A percentile compares a stretch with the other conserved stretches of the same genome.
phyloP scores from a whole-genome alignment of 2,113 vertebrate genomes.

The Coptodon bakossiorum region DNA sequence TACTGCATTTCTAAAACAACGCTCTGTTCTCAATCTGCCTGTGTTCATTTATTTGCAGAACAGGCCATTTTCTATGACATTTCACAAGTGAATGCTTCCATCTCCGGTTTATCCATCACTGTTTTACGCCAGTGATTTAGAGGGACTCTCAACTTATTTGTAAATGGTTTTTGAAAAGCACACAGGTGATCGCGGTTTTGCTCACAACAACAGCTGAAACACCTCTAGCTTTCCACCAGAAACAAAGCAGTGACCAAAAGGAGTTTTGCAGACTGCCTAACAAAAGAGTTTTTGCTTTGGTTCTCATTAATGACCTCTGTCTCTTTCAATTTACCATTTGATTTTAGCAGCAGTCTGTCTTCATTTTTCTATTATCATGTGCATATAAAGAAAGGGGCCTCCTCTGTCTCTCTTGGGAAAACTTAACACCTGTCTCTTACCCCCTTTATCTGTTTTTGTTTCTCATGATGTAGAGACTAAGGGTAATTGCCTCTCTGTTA shows the following conservation, averaged over 20 bases:
- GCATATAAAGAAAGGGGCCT: background rate
- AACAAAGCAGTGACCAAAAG: background rate
- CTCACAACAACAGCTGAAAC: background rate
- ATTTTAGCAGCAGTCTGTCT: background rate
- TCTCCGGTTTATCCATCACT: background rate
- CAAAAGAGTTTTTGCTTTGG: background rate
- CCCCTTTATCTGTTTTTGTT: background rate
- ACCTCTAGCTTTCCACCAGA: background rate
- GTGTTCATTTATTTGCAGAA: conserved; percentile 40
- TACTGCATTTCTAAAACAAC: background rate
- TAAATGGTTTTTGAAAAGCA: background rate
- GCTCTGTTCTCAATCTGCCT: background rate
- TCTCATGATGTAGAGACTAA: background rate
- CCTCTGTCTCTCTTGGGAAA: background rate
- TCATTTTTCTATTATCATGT: background rate
- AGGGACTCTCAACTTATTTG: background rate
- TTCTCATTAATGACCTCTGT: background rate
- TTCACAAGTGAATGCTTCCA: conserved; percentile 36
- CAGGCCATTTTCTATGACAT: conserved; percentile 37
- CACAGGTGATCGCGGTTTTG: background rate
- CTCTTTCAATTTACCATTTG: background rate
- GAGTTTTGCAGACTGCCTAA: background rate
- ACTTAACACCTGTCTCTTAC: background rate
- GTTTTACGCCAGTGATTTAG: background rate
- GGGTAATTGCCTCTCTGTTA: background rate